A percentile compares a stretch with the other conserved stretches of the same genome.
Conservation (phyloP, 2,113 vertebrate species). For the Platycercus adscitus region DNA sequence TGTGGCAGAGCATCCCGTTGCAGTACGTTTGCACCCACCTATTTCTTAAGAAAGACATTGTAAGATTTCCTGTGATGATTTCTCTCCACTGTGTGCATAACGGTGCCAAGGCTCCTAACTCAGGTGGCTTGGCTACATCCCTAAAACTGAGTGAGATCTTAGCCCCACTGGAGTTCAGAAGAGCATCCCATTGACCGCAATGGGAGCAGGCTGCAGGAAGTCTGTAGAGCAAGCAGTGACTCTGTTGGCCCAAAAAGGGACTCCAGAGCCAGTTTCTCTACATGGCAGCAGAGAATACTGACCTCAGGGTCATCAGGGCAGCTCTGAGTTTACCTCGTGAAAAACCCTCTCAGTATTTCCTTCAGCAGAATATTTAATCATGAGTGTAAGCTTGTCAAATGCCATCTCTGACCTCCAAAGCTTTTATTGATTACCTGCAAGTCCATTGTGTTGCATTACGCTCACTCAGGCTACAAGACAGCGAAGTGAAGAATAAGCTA, state of each 20-base stretch:
- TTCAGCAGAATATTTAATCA: conserved; percentile 68
- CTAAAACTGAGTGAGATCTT: background rate
- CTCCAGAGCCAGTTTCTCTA: background rate
- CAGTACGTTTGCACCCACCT: background rate
- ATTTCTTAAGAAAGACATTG: background rate
- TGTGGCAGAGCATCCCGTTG: background rate
- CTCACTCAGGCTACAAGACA: conserved; percentile 38
- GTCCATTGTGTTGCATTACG: conserved; percentile 66
- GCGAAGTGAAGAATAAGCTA: conserved; percentile 43
- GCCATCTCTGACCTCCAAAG: conserved; percentile 68
- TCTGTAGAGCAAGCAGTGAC: background rate
- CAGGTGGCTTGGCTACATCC: background rate
- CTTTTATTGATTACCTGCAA: conserved; percentile 66
- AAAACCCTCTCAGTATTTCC: conserved; percentile 29
- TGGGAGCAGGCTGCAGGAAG: background rate
- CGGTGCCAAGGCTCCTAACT: background rate
- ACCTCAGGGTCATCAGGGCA: conserved; percentile 19
- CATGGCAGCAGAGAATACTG: background rate
- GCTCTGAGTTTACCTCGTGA: conserved; percentile 16
- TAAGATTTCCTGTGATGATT: background rate
- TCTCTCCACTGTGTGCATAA: background rate
- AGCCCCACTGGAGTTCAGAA: background rate
- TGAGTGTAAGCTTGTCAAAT: conserved; percentile 60
- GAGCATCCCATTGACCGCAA: background rate
- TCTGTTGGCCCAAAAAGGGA: background rate